These are phyloP conservation scores for Electrophaes corylata DNA, from an alignment of 2,888 invertebrate genomes.

Conservation along the genomic window DNA sequence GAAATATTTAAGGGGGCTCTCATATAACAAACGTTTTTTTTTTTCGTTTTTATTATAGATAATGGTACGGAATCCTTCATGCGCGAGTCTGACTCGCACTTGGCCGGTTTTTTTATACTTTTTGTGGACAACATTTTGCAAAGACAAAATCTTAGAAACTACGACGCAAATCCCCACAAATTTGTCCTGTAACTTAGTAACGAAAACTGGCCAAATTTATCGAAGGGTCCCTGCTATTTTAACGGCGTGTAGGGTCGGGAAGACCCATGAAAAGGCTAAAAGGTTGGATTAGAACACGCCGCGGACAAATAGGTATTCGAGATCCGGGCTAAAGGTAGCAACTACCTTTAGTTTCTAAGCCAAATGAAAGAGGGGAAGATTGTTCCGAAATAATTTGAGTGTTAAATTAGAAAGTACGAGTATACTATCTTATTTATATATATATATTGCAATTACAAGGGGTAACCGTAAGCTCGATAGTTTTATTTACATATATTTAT, in stretches of 20 bases:
- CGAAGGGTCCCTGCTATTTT: slow-evolving; percentile 37
- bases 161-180: slow-evolving; percentile 16
- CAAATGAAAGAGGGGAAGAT: slow-evolving; percentile 5
- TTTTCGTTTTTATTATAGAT: too few relatives aligned
- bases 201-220: slow-evolving; percentile 40
- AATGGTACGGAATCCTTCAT: too few relatives aligned
- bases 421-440: too few relatives aligned
- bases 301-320: slow-evolving; percentile 36
- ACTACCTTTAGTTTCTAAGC: slow-evolving; percentile 18
- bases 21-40: too few relatives aligned
- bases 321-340: slow-evolving; percentile 12
- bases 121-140: too few relatives aligned
- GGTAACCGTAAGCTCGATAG: too few relatives aligned
- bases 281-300: slow-evolving; percentile 37
- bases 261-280: slow-evolving; percentile 39
- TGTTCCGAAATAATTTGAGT: neutral
- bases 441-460: too few relatives aligned
- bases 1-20: too few relatives aligned
- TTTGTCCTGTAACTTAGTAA: slow-evolving; percentile 32
- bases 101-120: too few relatives aligned
- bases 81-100: too few relatives aligned
- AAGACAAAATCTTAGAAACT: neutral
- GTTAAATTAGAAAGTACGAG: neutral
- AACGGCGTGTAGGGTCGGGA: slow-evolving; percentile 33
- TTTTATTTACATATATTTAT: too few relatives aligned